Percentiles rank a stretch among this genome's conserved stretches.
phyloP scores from a whole-genome alignment of 1,140 invertebrate species.

The Harlomillsia oculata region DNA sequence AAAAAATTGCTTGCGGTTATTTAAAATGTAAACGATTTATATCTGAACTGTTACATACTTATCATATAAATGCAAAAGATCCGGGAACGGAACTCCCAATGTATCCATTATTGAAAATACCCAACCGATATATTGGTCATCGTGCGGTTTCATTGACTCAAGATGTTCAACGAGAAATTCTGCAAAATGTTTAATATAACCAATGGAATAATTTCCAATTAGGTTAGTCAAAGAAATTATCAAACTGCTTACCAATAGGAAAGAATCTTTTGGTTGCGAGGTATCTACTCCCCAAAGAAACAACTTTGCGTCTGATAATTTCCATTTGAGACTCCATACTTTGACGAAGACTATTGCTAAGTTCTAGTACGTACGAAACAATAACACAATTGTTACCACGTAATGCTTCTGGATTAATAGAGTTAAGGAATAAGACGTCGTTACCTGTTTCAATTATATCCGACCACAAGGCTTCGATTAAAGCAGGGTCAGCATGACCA shows the following conservation, averaged over 20 bases:
- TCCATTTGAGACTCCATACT: conserved; percentile 37
- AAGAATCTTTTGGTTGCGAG: conserved; percentile 46
- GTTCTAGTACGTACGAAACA: no score
- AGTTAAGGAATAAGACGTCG: background rate
- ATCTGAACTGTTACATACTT: conserved; percentile 8
- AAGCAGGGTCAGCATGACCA: conserved; percentile 44
- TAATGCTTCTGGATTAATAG: no score
- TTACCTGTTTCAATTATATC: conserved; percentile 49
- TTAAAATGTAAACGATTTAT: background rate
- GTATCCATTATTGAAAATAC: conserved; percentile 31
- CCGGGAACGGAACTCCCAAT: conserved; percentile 27
- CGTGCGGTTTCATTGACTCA: conserved; percentile 31
- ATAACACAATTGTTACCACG: no score
- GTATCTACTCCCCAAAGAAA: conserved; percentile 43
- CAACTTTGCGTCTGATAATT: conserved; percentile 42
- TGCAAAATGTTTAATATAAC: no score
- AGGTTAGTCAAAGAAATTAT: background rate
- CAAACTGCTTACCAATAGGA: conserved; percentile 42
- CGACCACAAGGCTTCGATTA: conserved; percentile 48
- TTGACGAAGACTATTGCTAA: conserved; percentile 17
- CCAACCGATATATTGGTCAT: conserved; percentile 29
- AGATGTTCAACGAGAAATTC: conserved; percentile 34
- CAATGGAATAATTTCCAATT: background rate
- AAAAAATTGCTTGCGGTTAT: background rate
- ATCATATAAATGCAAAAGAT: conserved; percentile 27